Conservation (phyloP, 2,797 vertebrate genomes). For the Streptopelia turtur region DNA sequence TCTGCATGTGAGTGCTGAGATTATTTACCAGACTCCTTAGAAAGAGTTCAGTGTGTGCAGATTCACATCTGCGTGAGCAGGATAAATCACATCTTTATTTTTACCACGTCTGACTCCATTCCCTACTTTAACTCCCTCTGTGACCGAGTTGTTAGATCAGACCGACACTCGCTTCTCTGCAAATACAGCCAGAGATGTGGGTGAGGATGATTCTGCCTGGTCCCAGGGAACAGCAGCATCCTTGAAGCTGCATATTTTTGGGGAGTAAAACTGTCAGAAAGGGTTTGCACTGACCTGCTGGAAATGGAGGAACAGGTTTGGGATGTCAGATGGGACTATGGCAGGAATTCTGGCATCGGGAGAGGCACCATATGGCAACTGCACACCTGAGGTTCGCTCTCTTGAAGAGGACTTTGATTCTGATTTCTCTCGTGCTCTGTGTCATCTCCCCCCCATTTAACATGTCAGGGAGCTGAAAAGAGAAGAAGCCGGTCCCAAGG, state of each 20-base stretch:
- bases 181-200: neutral
- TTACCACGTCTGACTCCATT: fast-evolving
- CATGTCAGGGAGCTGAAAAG: neutral
- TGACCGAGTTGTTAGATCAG: neutral
- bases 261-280: neutral
- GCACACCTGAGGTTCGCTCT: neutral
- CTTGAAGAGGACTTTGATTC: neutral
- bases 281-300: neutral
- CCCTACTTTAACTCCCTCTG: neutral
- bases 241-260: neutral
- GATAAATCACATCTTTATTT: neutral
- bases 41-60: neutral
- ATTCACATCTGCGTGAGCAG: fast-evolving
- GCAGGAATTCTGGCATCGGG: neutral
- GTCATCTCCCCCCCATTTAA: neutral
- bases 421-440: neutral
- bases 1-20: neutral
- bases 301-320: neutral
- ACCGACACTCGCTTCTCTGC: neutral
- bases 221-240: neutral
- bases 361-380: neutral
- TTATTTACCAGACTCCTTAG: neutral
- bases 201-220: neutral
- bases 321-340: neutral
- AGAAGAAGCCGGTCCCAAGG: fast-evolving